phyloP scores from a whole-genome alignment of 2,797 vertebrate species.

The Carcharodon carcharias region DNA sequence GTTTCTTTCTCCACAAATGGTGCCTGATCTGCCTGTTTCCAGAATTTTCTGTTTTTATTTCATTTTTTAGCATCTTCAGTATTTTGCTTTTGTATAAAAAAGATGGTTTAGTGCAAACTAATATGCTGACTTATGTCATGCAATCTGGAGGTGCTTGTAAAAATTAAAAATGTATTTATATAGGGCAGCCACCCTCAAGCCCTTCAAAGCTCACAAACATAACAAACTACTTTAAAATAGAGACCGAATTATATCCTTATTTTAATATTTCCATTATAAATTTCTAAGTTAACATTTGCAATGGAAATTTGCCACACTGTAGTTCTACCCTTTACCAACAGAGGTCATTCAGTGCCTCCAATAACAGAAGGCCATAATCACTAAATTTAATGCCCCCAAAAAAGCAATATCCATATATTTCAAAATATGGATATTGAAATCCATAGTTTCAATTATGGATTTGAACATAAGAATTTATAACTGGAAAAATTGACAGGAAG shows the following conservation, averaged over 20 bases:
- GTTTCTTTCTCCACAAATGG: neutral
- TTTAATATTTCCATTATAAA: neutral
- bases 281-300: neutral
- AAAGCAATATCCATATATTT: neutral
- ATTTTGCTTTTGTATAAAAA: neutral
- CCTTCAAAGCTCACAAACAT: too few species aligned
- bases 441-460: neutral
- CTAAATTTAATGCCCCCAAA: neutral
- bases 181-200: neutral
- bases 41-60: neutral
- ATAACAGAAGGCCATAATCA: neutral
- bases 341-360: neutral
- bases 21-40: neutral
- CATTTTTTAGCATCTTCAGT: neutral
- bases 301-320: neutral
- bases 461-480: neutral
- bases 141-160: neutral
- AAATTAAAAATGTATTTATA: neutral
- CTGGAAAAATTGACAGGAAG: neutral
- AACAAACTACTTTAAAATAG: neutral
- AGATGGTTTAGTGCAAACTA: neutral
- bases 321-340: neutral
- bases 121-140: neutral
- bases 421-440: too few species aligned
- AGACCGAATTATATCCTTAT: neutral